These are phyloP conservation scores for Tenthredo amoena DNA, from an alignment of 2,888 invertebrate genomes.

Conservation along the genomic window DNA sequence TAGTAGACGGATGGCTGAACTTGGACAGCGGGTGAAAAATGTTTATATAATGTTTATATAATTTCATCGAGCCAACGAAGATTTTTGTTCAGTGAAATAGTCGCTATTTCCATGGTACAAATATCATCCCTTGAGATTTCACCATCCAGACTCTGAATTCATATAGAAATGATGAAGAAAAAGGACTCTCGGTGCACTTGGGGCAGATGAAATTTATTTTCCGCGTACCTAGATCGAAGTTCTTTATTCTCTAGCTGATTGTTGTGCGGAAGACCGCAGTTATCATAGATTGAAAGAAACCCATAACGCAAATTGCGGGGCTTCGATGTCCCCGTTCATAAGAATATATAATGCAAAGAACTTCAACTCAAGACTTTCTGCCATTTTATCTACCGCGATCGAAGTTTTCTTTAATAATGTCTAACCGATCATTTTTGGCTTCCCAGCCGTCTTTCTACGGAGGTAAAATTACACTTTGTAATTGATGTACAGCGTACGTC, in stretches of 20 bases:
- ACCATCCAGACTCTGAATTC: not conserved
- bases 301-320: not conserved
- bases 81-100: not conserved
- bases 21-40: conserved; percentile 42
- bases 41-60: conserved; percentile 11
- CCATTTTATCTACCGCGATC: not conserved
- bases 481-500: not conserved
- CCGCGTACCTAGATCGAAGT: conserved; percentile 26
- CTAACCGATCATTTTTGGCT: not conserved
- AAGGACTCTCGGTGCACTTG: not conserved
- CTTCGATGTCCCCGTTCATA: not conserved
- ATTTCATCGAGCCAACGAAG: not conserved
- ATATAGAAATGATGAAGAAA: not conserved
- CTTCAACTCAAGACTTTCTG: not conserved
- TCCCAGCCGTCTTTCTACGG: not conserved
- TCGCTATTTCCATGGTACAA: not conserved
- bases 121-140: not conserved
- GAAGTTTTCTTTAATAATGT: not conserved
- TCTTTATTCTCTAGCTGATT: conserved; percentile 40
- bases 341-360: not conserved
- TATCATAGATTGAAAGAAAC: not conserved
- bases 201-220: conserved; percentile 16
- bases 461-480: conserved; percentile 44
- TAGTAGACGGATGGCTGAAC: not conserved
- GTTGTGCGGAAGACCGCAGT: conserved; percentile 23